Conservation (phyloP, 2,888 invertebrate genomes). For the Drosophila mettleri region DNA sequence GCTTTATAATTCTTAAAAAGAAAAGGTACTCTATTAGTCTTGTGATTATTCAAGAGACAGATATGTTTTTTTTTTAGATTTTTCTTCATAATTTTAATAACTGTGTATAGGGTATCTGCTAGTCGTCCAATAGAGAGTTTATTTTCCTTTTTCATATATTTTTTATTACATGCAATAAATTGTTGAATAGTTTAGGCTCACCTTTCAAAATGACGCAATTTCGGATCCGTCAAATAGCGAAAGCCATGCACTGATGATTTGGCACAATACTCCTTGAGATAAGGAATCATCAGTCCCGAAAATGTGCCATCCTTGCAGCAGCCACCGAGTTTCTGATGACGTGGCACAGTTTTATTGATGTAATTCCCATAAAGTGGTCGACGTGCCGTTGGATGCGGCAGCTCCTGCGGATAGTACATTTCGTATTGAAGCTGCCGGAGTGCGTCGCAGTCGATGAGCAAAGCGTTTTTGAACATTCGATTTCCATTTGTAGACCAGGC, state of each 20-base stretch:
- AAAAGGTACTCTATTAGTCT: too few species aligned
- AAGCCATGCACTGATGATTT: conserved; percentile 81
- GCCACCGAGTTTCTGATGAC: conserved; percentile 1
- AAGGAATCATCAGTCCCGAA: conserved; percentile 44
- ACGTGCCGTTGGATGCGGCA: conserved; percentile 55
- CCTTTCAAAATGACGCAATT: conserved; percentile 79
- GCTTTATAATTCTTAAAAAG: too few species aligned
- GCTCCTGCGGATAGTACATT: conserved; percentile 66
- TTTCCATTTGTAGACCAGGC: conserved; percentile 37
- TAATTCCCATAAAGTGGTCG: conserved; percentile 47
- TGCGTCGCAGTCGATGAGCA: conserved; percentile 30
- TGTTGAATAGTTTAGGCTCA: conserved; percentile 25
- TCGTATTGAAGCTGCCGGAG: conserved; percentile 5
- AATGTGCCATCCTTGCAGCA: conserved; percentile 21
- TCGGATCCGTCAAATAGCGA: conserved; percentile 76
- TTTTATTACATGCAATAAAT: background rate
- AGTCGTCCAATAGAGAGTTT: background rate
- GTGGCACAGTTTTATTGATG: conserved; percentile 23
- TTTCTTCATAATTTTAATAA: too few species aligned
- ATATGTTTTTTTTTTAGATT: too few species aligned
- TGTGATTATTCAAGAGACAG: too few species aligned
- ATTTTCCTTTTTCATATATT: background rate
- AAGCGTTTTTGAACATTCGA: conserved; percentile 53
- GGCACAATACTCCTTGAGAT: conserved; percentile 73
- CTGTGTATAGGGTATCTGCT: background rate